Evolutionary conservation across 1,140 invertebrate species (phyloP).

Genomic region (Orius insidiosus): DNA sequence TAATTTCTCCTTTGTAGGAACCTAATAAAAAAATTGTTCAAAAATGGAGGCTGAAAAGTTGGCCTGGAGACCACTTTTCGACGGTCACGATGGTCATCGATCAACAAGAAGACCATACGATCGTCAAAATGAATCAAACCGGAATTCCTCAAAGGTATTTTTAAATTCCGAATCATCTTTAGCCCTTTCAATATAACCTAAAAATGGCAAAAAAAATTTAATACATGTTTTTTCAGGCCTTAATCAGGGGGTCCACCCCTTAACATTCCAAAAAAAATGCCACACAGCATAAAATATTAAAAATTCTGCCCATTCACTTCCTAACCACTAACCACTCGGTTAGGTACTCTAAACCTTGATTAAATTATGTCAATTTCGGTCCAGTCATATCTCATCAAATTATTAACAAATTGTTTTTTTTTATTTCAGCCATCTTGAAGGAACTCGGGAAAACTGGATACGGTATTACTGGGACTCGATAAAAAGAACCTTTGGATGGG

Average conservation of each 20-base stretch:
- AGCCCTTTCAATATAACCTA: too few relatives aligned
- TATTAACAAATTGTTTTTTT: conserved; percentile 8
- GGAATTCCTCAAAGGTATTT: conserved; percentile 50
- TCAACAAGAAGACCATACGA: conserved; percentile 67
- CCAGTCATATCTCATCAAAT: too few relatives aligned
- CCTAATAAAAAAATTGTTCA: conserved; percentile 75
- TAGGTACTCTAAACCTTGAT: too few relatives aligned
- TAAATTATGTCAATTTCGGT: too few relatives aligned
- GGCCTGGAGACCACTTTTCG: conserved; percentile 85
- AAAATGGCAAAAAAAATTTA: too few relatives aligned
- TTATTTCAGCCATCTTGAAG: conserved; percentile 48
- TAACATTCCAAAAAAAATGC: too few relatives aligned
- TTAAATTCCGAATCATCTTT: too few relatives aligned
- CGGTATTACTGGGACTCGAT: conserved; percentile 87
- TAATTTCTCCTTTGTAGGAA: conserved; percentile 26
- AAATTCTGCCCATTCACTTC: too few relatives aligned
- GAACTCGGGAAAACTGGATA: conserved; percentile 75
- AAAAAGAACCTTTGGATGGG: conserved; percentile 82
- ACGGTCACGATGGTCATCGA: conserved; percentile 67
- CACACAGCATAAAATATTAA: too few relatives aligned
- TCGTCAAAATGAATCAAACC: conserved; percentile 59
- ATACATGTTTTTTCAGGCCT: too few relatives aligned
- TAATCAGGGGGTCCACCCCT: too few relatives aligned
- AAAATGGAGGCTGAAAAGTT: conserved; percentile 85
- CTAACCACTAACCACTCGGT: too few relatives aligned